These are phyloP conservation scores for Agrochola lychnidis DNA, from an alignment of 2,888 invertebrate species.

Conservation along the genomic window DNA sequence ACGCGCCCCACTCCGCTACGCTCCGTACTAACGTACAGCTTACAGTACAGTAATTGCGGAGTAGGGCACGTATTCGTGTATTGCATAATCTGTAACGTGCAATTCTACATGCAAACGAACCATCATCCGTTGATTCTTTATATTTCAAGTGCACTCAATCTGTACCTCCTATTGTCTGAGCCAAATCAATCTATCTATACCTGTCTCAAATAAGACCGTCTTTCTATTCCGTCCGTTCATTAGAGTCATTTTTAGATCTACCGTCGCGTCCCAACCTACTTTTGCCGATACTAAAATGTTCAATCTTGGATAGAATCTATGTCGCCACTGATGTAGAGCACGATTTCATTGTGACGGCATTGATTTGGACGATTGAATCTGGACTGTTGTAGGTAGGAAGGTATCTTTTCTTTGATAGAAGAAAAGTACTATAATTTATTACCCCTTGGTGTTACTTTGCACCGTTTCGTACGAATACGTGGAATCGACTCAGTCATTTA, in stretches of 20 bases:
- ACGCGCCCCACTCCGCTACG: too few species aligned
- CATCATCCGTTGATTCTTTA: neutral
- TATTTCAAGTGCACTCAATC: constrained; percentile 10
- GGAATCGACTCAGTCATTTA: too few species aligned
- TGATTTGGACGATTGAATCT: constrained; percentile 47
- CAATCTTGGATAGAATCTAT: constrained; percentile 52
- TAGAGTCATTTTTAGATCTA: constrained; percentile 33
- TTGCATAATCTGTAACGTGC: too few species aligned
- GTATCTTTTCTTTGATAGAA: neutral
- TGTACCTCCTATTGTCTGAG: neutral
- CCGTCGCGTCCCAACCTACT: constrained; percentile 26
- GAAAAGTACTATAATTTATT: neutral
- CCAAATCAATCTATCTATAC: neutral
- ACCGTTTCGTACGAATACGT: neutral
- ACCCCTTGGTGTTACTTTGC: neutral
- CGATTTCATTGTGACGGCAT: constrained; percentile 41
- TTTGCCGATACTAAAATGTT: constrained; percentile 40
- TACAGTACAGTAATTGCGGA: too few species aligned
- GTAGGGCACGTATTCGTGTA: too few species aligned
- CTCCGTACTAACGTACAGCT: too few species aligned
- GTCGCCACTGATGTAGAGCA: constrained; percentile 36
- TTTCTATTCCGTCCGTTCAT: constrained; percentile 14
- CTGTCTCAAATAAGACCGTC: neutral
- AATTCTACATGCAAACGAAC: neutral
- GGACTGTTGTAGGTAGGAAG: neutral